Evolutionary conservation across 2,888 invertebrate species (phyloP), one percentile per base, ranked within the genome.

Genomic region (Tiliacea citrago): DNA sequence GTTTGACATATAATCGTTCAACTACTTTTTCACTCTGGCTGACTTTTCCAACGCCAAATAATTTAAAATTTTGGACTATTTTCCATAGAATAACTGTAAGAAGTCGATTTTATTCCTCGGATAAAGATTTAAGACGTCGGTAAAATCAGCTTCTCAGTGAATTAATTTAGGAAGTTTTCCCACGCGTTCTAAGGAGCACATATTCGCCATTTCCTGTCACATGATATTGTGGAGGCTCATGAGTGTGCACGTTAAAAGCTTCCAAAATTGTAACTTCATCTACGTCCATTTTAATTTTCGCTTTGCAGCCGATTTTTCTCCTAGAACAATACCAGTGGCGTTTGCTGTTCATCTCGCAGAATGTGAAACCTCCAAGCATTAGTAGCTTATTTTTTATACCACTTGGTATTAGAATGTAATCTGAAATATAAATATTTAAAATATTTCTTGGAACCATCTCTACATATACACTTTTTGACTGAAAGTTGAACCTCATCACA

Each of bases 361-460:
- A 91, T 0, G 90, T 91, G 73, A 80, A 91, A 0, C 88, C 88
- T 18, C 80, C 82, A 7, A 84, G 55, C 86, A 89, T 85, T 0
- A 89, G 58, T 18, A 90, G 60, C 0, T 68, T 73, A 29, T 83
- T 82, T 29, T 86, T 87, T 0, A 60, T 45, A 29, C 82, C 68
- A n/a, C 73, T 60, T 49, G 84, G 84, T 57, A 88, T 84, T 2
- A 89, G 72, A 7, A 77, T 55, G 18, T 77, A 77, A 69, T 75
- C 74, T 75, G 74, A 13, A 74, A 74, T n/a, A 55, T 6, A 55
- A 55, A 73, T 3, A 18, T 13, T n/a, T 4, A 13, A 5, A 49
- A 24, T 45, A 8, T 71, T 45, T 58, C 16, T 24, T 18, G 9
- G 2, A 62, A 42, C 18, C 12, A 7, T 12, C 18, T 3, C 10